These are phyloP conservation scores for Rallus limicola DNA, from an alignment of 2,113 vertebrate species.

Conservation along the genomic window DNA sequence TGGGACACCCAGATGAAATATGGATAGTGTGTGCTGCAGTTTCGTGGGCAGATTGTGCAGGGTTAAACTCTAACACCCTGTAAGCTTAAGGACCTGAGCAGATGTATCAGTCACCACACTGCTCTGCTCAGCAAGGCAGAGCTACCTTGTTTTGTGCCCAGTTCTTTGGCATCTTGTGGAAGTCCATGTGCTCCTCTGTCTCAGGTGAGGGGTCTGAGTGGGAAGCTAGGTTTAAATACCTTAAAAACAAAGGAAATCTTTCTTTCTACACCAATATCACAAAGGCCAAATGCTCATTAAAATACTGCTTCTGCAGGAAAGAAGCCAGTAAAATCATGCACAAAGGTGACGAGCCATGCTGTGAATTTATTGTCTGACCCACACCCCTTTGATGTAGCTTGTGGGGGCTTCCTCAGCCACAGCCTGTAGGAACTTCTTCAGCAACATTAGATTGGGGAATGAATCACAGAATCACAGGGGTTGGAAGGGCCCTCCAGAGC, in stretches of 20 bases:
- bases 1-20: neutral
- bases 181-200: neutral
- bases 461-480: neutral
- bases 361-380: neutral
- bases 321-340: conserved; percentile 1
- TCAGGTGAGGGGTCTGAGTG: neutral
- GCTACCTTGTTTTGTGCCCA: neutral
- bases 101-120: neutral
- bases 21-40: neutral
- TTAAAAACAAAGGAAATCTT: conserved; percentile 44
- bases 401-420: neutral
- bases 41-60: neutral
- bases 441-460: neutral
- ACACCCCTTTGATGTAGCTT: neutral
- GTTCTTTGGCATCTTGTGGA: neutral
- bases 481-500: too few species aligned
- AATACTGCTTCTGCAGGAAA: conserved; percentile 30
- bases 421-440: neutral
- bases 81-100: neutral
- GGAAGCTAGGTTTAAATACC: conserved; percentile 36
- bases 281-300: conserved; percentile 28
- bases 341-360: neutral
- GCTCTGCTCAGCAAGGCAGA: neutral
- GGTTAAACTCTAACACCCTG: neutral
- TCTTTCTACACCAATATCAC: conserved; percentile 29